These are phyloP conservation scores for Calliopum simillimum DNA, from an alignment of 2,888 invertebrate species.

Conservation along the genomic window DNA sequence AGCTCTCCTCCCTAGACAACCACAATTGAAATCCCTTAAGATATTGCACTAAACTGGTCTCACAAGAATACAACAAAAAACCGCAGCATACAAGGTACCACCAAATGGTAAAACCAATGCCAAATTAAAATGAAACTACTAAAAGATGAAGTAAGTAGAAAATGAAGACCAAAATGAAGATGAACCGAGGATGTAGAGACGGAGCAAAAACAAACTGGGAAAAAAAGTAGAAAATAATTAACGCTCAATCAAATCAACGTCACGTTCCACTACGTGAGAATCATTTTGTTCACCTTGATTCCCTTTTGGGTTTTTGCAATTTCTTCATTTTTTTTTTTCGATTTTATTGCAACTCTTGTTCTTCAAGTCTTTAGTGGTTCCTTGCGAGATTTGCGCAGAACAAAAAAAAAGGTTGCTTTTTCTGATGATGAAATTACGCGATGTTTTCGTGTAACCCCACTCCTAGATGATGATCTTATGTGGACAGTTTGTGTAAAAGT, in stretches of 20 bases:
- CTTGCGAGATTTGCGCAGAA: neutral
- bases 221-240: constrained; percentile 61
- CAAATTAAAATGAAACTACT: too few relatives aligned
- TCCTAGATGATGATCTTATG: constrained; percentile 16
- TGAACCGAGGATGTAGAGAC: neutral
- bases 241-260: constrained; percentile 67
- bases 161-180: neutral
- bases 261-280: constrained; percentile 68
- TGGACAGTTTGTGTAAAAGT: neutral
- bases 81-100: too few relatives aligned
- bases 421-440: constrained; percentile 33
- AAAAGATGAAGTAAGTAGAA: too few relatives aligned
- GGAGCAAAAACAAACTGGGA: constrained; percentile 48
- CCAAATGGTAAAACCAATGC: too few relatives aligned
- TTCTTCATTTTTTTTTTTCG: constrained; percentile 7
- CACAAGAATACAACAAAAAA: too few relatives aligned
- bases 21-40: too few relatives aligned
- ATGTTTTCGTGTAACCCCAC: constrained; percentile 28
- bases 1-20: too few relatives aligned
- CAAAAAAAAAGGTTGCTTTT: neutral
- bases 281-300: constrained; percentile 59
- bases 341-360: too few relatives aligned
- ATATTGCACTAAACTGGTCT: too few relatives aligned
- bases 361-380: neutral
- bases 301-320: constrained; percentile 34